Evolutionary conservation across 2,888 invertebrate genomes (phyloP), one percentile per base, ranked within the genome.

Genomic region (Melinaea menophilus): DNA sequence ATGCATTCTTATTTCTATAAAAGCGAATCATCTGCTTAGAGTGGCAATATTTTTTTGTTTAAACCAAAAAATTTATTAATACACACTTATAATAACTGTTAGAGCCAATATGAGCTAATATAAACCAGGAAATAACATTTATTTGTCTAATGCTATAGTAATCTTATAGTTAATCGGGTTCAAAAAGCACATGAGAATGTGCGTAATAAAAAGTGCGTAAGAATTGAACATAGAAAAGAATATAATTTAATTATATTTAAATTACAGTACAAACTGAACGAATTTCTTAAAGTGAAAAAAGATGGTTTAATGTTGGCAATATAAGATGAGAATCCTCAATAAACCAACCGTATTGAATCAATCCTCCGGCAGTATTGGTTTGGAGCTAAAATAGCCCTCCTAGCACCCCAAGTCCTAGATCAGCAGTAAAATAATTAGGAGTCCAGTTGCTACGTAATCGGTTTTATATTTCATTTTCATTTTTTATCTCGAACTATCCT

Each of bases 241-340:
- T 22, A 57, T 13, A 55, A 61, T 63, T 65, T 54, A 58, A 58
- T 62, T 56, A 58, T 58, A 54, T 61, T 56, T 61, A 57, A 64
- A 62, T 58, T 63, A 34, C 71, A 90, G 89, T 84, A 85, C 69
- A 88, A 85, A 70, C 73, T 87, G 33, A 83, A 86, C 63, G 76
- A 76, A 70, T 90, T 89, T 68, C 71, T 88, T 61, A 78, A 89
- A 81, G 90, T 90, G 90, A 87, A 86, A 74, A 82, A 73, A 65
- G 90, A 90, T 3, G 82, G 88, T 68, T 69, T 90, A 58, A 83
- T 88, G 86, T 71, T 90, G 90, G 90, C 90, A 13, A 79, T 84
- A 55, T 90, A 88, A 84, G 72, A 89, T 90, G 88, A 77, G 75
- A 62, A 90, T 88, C 71, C 74, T 90, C 11, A 84, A 81, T 61